These are phyloP conservation scores for Blera fallax DNA, from an alignment of 2,888 invertebrate species.

Conservation along the genomic window DNA sequence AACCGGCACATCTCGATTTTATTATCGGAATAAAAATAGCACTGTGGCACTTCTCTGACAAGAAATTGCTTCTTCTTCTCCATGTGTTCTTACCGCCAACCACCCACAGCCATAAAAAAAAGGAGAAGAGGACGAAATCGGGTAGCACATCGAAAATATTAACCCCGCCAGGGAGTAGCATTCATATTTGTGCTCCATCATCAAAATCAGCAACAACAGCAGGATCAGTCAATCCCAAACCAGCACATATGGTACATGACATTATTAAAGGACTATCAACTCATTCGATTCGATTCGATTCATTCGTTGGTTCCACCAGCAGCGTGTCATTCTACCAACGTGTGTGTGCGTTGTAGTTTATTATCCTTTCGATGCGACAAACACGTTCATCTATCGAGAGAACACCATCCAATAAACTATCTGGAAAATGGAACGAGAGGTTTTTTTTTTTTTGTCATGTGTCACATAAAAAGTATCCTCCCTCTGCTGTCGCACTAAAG, in stretches of 20 bases:
- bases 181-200: conserved; percentile 55
- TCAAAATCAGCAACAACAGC: conserved; percentile 37
- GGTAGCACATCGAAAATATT: conserved; percentile 15
- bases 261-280: conserved; percentile 66
- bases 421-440: background rate
- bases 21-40: conserved; percentile 33
- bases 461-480: conserved; percentile 19
- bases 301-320: background rate
- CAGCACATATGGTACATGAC: conserved; percentile 59
- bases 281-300: conserved; percentile 31
- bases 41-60: background rate
- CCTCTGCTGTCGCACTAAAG: background rate
- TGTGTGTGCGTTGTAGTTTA: conserved; percentile 50
- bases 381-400: conserved; percentile 27
- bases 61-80: background rate
- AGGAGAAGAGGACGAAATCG: background rate
- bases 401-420: conserved; percentile 13
- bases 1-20: conserved; percentile 51
- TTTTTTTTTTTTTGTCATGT: background rate
- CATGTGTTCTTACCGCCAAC: background rate
- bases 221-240: conserved; percentile 48
- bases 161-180: conserved; percentile 27
- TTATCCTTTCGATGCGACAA: conserved; percentile 53
- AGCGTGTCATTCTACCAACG: background rate
- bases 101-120: background rate